Percentiles rank a stretch among this genome's conserved stretches.
Conservation (phyloP, 2,797 vertebrate genomes). For the Diplodus sargus region DNA sequence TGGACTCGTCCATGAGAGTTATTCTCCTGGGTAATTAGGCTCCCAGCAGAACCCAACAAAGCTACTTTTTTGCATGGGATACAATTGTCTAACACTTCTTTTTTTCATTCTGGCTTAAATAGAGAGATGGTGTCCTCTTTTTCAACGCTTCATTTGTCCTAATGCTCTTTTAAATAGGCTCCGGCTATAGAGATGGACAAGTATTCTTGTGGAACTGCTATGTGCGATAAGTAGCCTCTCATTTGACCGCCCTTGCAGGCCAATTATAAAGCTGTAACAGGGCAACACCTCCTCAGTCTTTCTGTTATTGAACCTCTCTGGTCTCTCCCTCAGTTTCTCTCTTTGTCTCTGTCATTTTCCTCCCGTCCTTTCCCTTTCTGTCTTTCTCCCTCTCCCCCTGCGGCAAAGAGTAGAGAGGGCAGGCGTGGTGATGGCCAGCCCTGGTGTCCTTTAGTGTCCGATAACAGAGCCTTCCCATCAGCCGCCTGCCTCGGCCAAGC, state of each 20-base stretch:
- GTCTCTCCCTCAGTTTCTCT: constrained; percentile 68
- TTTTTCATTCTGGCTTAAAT: constrained; percentile 60
- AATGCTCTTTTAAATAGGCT: constrained; percentile 79
- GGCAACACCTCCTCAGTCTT: constrained; percentile 79
- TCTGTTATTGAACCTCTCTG: constrained; percentile 76
- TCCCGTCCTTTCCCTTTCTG: constrained; percentile 54
- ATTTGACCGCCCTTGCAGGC: constrained; percentile 82
- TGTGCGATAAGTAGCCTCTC: constrained; percentile 80
- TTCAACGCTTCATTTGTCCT: constrained; percentile 76
- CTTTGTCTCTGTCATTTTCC: constrained; percentile 76
- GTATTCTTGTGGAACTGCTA: constrained; percentile 76
- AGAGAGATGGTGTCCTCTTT: constrained; percentile 66
- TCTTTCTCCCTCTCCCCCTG: constrained; percentile 47
- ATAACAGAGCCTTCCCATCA: constrained; percentile 84
- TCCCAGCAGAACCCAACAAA: constrained; percentile 51
- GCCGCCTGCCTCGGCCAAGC: constrained; percentile 77
- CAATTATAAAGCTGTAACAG: constrained; percentile 83
- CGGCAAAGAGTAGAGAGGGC: constrained; percentile 73
- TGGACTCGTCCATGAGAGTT: constrained; percentile 36
- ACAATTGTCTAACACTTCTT: constrained; percentile 52
- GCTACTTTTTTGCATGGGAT: constrained; percentile 50
- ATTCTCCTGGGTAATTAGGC: constrained; percentile 58
- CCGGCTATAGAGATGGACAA: constrained; percentile 72
- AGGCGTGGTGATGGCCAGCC: constrained; percentile 78
- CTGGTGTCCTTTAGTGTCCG: constrained; percentile 86